phyloP scores from a whole-genome alignment of 2,113 vertebrate genomes.

The Vombatus ursinus region DNA sequence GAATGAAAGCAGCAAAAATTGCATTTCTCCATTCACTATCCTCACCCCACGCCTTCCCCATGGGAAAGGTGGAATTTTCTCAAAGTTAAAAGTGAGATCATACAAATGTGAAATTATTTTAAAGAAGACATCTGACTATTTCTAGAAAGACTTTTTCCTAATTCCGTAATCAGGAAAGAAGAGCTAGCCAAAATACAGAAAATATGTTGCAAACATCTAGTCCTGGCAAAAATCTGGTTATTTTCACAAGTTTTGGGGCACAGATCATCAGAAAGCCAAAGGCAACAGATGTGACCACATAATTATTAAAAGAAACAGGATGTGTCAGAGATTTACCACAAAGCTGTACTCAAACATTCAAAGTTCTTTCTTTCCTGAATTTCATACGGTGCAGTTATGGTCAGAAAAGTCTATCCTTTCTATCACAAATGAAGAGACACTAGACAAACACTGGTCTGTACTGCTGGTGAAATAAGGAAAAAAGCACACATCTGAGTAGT shows the following conservation, averaged over 20 bases:
- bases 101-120: conserved; percentile 17
- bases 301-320: not conserved
- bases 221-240: not conserved
- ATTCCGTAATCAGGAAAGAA: conserved; percentile 8
- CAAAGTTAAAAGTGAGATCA: not conserved
- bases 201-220: not conserved
- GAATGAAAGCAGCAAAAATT: not conserved
- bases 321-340: conserved; percentile 4
- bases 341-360: conserved; percentile 17
- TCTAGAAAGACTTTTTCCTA: not conserved
- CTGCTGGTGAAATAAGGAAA: not conserved
- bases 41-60: not conserved
- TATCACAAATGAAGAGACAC: not conserved
- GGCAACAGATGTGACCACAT: conserved; percentile 2
- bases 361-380: not conserved
- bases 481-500: not conserved
- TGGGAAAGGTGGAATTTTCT: not conserved
- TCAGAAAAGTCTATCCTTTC: not conserved
- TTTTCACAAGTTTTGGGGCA: conserved; percentile 26
- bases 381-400: not conserved
- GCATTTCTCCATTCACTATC: not conserved
- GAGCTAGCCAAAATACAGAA: not conserved
- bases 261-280: conserved; percentile 13
- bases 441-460: not conserved
- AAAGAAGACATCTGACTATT: conserved; percentile 40